Conservation (phyloP, 1,140 invertebrate species). For the Pollicipes pollicipes region DNA sequence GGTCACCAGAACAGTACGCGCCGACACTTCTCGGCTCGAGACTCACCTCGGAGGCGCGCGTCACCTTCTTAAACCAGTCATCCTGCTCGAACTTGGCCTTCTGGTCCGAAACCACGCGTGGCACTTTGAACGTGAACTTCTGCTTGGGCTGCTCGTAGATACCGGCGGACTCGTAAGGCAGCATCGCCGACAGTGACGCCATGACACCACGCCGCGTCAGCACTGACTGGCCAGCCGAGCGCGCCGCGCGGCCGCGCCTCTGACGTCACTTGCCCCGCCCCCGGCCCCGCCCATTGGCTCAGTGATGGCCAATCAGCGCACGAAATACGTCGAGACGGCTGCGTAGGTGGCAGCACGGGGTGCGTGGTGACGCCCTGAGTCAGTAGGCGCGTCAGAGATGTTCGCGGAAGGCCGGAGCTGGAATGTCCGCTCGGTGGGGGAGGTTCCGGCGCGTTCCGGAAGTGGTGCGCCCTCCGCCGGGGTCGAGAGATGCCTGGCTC, state of each 20-base stretch:
- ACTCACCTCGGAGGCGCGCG: conserved; percentile 75
- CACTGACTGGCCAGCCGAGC: background rate
- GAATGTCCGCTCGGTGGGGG: too few relatives aligned
- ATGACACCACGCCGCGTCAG: background rate
- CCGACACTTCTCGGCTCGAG: too few relatives aligned
- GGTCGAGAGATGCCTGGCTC: too few relatives aligned
- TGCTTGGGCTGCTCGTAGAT: background rate
- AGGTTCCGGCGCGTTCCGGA: too few relatives aligned
- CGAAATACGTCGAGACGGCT: background rate
- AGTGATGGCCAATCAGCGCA: background rate
- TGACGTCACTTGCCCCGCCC: background rate
- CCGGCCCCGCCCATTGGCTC: background rate
- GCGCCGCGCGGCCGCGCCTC: background rate
- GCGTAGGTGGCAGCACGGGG: background rate
- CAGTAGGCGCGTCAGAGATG: too few relatives aligned
- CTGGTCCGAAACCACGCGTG: conserved; percentile 84
- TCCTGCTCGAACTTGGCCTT: conserved; percentile 91
- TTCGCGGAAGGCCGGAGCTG: too few relatives aligned
- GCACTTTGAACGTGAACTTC: conserved; percentile 74
- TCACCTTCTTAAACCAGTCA: conserved; percentile 82
- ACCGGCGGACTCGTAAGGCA: background rate
- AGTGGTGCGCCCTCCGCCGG: too few relatives aligned
- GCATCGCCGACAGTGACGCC: background rate
- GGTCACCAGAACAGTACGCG: too few relatives aligned
- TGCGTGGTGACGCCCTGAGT: background rate